phyloP scores from a whole-genome alignment of 2,113 vertebrate genomes.

The Puntigrus tetrazona region DNA sequence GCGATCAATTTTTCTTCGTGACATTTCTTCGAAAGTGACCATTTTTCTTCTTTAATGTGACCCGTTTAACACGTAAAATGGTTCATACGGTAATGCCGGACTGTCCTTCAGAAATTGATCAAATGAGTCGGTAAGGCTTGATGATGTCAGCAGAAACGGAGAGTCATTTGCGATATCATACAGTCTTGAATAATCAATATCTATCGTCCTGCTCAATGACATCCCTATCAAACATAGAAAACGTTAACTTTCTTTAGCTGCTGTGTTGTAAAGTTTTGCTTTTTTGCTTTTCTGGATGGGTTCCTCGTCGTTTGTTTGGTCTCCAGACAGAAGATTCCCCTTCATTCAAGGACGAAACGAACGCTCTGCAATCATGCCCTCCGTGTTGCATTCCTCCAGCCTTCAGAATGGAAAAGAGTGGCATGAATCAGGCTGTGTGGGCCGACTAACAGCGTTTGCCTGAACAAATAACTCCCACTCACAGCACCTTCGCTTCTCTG shows the following conservation, averaged over 20 bases:
- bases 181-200: not conserved
- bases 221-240: not conserved
- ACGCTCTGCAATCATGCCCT: not conserved
- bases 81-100: not conserved
- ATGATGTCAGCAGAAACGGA: constrained; percentile 1
- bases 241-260: not conserved
- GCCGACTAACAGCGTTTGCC: constrained; percentile 21
- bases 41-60: not conserved
- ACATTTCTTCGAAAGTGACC: too few species aligned
- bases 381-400: not conserved
- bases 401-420: constrained; percentile 6
- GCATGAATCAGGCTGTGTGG: constrained; percentile 16
- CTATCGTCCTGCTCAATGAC: not conserved
- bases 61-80: not conserved
- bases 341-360: constrained; percentile 15
- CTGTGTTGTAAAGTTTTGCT: not conserved
- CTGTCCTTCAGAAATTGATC: not conserved
- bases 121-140: not conserved
- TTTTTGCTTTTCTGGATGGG: not conserved
- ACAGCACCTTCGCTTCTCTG: constrained; percentile 21
- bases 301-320: not conserved
- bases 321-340: constrained; percentile 21
- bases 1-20: too few species aligned
- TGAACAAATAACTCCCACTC: constrained; percentile 26
- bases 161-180: not conserved